Conservation (phyloP, 2,797 vertebrate genomes). For the Enteromius fasciolatus region DNA sequence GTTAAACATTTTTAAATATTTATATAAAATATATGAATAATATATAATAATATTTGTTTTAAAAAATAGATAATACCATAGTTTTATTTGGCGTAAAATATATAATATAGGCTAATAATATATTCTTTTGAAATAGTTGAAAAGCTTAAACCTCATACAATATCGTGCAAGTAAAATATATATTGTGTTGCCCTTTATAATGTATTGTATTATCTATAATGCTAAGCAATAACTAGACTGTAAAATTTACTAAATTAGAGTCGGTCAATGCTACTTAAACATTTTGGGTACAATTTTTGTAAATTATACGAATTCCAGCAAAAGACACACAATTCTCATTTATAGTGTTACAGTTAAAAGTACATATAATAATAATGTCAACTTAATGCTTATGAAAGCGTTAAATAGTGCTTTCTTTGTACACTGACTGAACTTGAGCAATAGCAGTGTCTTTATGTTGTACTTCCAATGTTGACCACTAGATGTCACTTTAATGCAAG, state of each 20-base stretch:
- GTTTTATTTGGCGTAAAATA: neutral
- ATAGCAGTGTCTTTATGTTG: conserved; percentile 7
- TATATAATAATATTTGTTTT: neutral
- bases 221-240: neutral
- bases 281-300: neutral
- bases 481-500: conserved; percentile 67
- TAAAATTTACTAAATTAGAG: neutral
- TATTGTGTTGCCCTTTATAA: neutral
- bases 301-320: neutral
- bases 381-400: neutral
- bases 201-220: neutral
- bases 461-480: conserved; percentile 49
- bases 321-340: neutral
- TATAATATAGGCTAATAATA: neutral
- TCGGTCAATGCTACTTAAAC: neutral
- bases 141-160: neutral
- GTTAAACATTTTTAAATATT: neutral
- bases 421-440: neutral
- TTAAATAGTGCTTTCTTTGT: neutral
- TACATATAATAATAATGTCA: neutral
- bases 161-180: neutral
- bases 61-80: neutral
- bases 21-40: neutral
- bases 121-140: neutral
- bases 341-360: neutral